A percentile compares a stretch with the other conserved stretches of the same genome.
phyloP scores from a whole-genome alignment of 2,888 invertebrate genomes.

The Patella ulyssiponensis region DNA sequence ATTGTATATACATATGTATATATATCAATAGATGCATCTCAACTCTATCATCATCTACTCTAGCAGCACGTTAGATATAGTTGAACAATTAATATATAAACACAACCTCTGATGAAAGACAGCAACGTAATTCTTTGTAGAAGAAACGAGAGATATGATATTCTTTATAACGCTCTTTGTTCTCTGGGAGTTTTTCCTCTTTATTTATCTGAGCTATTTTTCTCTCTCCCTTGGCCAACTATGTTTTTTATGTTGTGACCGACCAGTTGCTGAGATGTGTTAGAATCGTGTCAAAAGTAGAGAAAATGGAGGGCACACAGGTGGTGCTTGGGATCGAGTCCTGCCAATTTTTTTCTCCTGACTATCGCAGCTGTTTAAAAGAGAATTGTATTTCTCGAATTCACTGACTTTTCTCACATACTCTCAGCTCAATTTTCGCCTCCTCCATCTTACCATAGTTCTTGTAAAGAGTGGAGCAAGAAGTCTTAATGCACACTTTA shows the following conservation, averaged over 20 bases:
- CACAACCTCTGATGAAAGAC: neutral
- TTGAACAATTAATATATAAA: conserved; percentile 9
- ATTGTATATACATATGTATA: neutral
- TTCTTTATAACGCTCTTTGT: neutral
- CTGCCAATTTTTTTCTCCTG: neutral
- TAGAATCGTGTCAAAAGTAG: conserved; percentile 6
- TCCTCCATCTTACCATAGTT: neutral
- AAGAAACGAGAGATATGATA: neutral
- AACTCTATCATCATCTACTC: neutral
- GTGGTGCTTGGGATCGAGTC: conserved; percentile 16
- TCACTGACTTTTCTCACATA: conserved; percentile 9
- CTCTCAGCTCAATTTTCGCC: neutral
- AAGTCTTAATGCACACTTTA: conserved; percentile 16
- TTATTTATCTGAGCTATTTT: no score
- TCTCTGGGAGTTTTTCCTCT: neutral
- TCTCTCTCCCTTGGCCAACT: neutral
- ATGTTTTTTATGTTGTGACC: neutral
- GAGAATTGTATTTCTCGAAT: neutral
- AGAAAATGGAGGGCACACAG: conserved; percentile 8
- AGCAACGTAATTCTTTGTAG: neutral
- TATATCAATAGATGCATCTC: neutral
- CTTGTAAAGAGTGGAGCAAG: conserved; percentile 4
- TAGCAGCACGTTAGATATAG: neutral
- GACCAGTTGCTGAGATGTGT: conserved; percentile 9
- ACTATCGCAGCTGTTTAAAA: neutral